These are phyloP conservation scores for cattle (Bos taurus) DNA, from an alignment of 2,113 vertebrate species.

Conservation along the genomic window ARS-UCD2.0 NC_037336.1:91693501-91694000, in stretches of 20 bases:
- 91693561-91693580: neutral
- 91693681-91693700: constrained; percentile 30
- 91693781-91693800: constrained; percentile 54
- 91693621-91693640: neutral
- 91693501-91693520: neutral
- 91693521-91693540: neutral
- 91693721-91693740: neutral
- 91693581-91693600: neutral
- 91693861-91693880: constrained; percentile 20
- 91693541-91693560: neutral
- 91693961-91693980: neutral
- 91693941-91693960: neutral
- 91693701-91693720: constrained; percentile 21
- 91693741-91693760: neutral
- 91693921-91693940: neutral
- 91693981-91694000: neutral
- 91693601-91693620: neutral
- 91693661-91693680: neutral
- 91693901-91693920: neutral
- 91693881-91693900: neutral
- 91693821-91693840: constrained; percentile 31
- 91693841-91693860: constrained; percentile 16
- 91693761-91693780: constrained; percentile 49
- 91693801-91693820: constrained; percentile 55
- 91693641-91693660: neutral